These are phyloP conservation scores for Microctenopoma lineatum DNA, from an alignment of 2,797 vertebrate species.

Conservation along the genomic window DNA sequence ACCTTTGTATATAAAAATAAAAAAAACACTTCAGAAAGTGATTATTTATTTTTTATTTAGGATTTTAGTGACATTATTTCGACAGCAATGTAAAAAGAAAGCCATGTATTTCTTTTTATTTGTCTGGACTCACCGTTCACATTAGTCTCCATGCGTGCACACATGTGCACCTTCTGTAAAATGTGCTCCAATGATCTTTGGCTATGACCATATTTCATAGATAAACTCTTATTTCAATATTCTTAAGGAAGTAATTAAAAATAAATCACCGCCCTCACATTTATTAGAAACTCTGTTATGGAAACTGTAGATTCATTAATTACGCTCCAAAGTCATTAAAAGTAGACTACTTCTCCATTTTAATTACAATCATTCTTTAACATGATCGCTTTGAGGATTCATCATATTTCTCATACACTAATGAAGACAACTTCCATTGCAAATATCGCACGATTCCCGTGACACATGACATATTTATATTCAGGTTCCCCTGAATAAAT, in stretches of 20 bases:
- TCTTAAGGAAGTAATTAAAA: constrained; percentile 72
- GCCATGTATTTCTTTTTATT: constrained; percentile 18
- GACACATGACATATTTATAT: constrained; percentile 67
- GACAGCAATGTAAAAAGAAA: not conserved
- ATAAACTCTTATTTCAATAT: constrained; percentile 66
- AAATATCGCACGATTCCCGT: constrained; percentile 49
- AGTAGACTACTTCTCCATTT: constrained; percentile 66
- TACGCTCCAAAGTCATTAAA: constrained; percentile 77
- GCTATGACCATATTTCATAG: constrained; percentile 75
- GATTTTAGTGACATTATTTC: not conserved
- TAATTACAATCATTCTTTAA: constrained; percentile 77
- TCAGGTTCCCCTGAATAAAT: constrained; percentile 67
- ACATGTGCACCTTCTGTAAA: constrained; percentile 54
- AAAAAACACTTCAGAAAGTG: not conserved
- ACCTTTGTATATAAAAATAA: not conserved
- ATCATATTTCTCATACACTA: constrained; percentile 69
- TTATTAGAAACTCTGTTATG: constrained; percentile 69
- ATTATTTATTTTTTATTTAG: not conserved
- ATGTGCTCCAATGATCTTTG: constrained; percentile 45
- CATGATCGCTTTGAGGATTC: constrained; percentile 66
- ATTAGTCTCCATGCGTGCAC: constrained; percentile 1
- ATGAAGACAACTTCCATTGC: constrained; percentile 62
- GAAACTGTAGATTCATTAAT: constrained; percentile 78
- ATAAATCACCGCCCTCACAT: constrained; percentile 77
- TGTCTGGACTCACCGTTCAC: constrained; percentile 6